Percentiles rank a stretch among this genome's conserved stretches.
Evolutionary conservation across 2,888 invertebrate genomes (phyloP).

Genomic region (Troides oblongomaculatus): DNA sequence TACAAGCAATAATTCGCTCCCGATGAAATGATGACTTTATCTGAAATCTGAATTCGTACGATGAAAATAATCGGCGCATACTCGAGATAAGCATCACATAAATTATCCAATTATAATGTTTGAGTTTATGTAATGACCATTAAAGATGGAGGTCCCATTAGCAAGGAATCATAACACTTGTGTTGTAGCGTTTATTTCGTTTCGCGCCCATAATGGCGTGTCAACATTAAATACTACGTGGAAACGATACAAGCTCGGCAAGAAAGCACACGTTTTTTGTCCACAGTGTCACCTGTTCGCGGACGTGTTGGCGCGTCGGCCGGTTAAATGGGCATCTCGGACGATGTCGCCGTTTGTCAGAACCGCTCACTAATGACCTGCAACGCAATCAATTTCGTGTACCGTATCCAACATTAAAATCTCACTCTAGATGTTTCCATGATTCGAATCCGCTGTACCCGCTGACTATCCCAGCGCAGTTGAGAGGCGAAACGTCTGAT

Average conservation of each 20-base stretch:
- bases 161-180: slow-evolving; percentile 48
- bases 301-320: slow-evolving; percentile 51
- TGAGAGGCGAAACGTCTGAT: slow-evolving; percentile 10
- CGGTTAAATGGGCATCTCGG: slow-evolving; percentile 56
- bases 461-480: background rate
- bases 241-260: slow-evolving; percentile 41
- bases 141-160: slow-evolving; percentile 55
- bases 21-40: slow-evolving; percentile 16
- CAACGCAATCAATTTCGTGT: slow-evolving; percentile 40
- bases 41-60: slow-evolving; percentile 5
- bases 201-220: slow-evolving; percentile 40
- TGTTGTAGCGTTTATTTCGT: slow-evolving; percentile 24
- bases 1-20: background rate
- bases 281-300: slow-evolving; percentile 44
- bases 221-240: slow-evolving; percentile 43
- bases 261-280: slow-evolving; percentile 51
- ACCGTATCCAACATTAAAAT: slow-evolving; percentile 19
- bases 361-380: slow-evolving; percentile 47
- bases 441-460: slow-evolving; percentile 7
- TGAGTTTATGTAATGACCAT: slow-evolving; percentile 50
- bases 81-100: slow-evolving; percentile 60
- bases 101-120: slow-evolving; percentile 61
- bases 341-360: slow-evolving; percentile 43
- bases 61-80: slow-evolving; percentile 36
- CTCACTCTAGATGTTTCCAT: slow-evolving; percentile 15